Percentiles rank a stretch among this genome's conserved stretches.
These are phyloP conservation scores for Leptinotarsa juncta DNA, from an alignment of 2,888 invertebrate genomes.

Conservation along the genomic window DNA sequence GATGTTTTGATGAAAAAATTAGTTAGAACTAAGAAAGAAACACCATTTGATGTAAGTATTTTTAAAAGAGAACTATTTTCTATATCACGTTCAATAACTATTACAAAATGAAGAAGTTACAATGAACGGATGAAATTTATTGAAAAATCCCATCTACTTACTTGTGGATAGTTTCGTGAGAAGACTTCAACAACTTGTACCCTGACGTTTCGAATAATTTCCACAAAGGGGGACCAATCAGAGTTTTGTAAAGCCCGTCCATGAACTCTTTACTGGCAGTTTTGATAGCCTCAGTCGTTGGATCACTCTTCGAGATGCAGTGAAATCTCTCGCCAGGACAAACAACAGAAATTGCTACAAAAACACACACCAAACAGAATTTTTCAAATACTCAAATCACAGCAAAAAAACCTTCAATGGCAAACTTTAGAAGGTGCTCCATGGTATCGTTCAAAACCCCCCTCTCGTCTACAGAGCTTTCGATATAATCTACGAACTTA, in stretches of 20 bases:
- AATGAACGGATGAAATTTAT: not conserved
- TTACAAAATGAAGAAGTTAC: no score
- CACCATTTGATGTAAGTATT: no score
- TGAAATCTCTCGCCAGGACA: constrained; percentile 68
- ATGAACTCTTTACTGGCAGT: constrained; percentile 67
- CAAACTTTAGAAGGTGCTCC: constrained; percentile 61
- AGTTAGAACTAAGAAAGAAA: no score
- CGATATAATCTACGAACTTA: constrained; percentile 65
- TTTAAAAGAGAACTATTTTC: no score
- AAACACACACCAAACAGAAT: not conserved
- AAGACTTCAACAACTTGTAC: constrained; percentile 66
- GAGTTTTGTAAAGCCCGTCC: constrained; percentile 66
- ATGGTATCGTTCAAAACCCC: constrained; percentile 61
- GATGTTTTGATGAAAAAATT: no score
- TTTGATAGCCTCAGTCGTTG: constrained; percentile 62
- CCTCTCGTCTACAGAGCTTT: constrained; percentile 52
- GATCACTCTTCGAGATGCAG: constrained; percentile 56
- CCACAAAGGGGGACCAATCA: constrained; percentile 68
- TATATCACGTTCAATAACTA: no score
- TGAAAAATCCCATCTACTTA: constrained; percentile 37
- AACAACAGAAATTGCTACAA: constrained; percentile 68
- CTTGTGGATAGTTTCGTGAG: constrained; percentile 67
- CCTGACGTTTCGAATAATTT: constrained; percentile 66
- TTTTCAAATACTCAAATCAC: not conserved
- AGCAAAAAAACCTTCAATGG: constrained; percentile 63